Evolutionary conservation across 2,888 invertebrate species (phyloP).

Genomic region (Seira sanloemensis): DNA sequence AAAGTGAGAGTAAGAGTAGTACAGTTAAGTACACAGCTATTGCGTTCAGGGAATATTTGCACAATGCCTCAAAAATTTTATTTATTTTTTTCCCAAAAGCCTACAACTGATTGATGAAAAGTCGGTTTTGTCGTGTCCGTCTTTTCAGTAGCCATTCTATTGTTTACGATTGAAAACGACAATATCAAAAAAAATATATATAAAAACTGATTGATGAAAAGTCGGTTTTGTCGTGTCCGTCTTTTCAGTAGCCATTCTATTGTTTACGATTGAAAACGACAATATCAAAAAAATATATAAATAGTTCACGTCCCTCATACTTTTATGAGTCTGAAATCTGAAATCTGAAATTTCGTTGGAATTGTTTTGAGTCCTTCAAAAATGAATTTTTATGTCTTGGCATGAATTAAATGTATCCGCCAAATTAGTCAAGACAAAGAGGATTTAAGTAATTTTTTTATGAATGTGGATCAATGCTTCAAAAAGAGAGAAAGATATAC

Average conservation of each 20-base stretch:
- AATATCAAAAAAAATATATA: no score
- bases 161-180: no score
- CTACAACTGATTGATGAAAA: background rate
- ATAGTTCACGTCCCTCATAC: background rate
- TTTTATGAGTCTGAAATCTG: no score
- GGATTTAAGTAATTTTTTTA: background rate
- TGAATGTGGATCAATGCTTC: background rate
- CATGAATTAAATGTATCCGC: no score
- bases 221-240: background rate
- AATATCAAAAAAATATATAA: no score
- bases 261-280: no score
- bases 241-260: background rate
- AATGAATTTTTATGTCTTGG: no score
- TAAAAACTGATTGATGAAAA: background rate
- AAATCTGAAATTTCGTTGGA: no score
- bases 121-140: background rate
- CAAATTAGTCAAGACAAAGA: slow-evolving; percentile 14
- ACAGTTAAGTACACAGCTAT: slow-evolving; percentile 36
- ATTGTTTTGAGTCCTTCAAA: no score
- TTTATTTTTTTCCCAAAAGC: no score
- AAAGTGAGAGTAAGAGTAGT: slow-evolving; percentile 32
- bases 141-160: background rate
- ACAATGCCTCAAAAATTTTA: no score
- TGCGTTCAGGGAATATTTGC: no score
- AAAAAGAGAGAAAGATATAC: slow-evolving; percentile 10